These are phyloP conservation scores for Syngnathus typhle DNA, from an alignment of 2,113 vertebrate species.

Conservation along the genomic window DNA sequence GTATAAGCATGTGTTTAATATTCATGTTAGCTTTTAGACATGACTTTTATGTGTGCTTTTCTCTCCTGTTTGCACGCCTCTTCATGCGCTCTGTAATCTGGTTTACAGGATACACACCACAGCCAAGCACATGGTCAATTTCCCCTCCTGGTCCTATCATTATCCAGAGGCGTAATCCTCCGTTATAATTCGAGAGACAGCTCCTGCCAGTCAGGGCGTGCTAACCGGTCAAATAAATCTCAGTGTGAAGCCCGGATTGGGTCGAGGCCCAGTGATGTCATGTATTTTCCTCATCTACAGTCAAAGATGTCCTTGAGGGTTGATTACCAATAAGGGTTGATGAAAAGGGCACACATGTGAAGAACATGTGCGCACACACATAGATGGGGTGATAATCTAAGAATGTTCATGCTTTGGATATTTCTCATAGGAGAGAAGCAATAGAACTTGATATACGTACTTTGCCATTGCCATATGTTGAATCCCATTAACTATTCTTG, in stretches of 20 bases:
- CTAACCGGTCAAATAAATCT: conserved; percentile 71
- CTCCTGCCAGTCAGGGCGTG: conserved; percentile 62
- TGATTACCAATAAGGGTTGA: conserved; percentile 60
- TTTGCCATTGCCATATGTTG: conserved; percentile 14
- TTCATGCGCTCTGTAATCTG: conserved; percentile 58
- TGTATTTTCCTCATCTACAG: conserved; percentile 65
- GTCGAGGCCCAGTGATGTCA: conserved; percentile 52
- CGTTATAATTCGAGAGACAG: conserved; percentile 73
- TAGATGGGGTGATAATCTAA: conserved; percentile 48
- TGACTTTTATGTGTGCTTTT: conserved; percentile 36
- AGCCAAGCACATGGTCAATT: conserved; percentile 56
- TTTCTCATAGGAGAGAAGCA: conserved; percentile 41
- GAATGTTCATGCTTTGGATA: conserved; percentile 61
- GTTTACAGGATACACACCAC: conserved; percentile 52
- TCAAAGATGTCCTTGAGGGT: conserved; percentile 50
- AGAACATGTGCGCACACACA: conserved; percentile 18
- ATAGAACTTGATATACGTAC: conserved; percentile 7
- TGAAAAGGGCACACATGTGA: conserved; percentile 46
- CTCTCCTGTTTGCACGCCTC: conserved; percentile 42
- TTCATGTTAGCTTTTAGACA: conserved; percentile 29
- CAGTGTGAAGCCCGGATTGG: conserved; percentile 51
- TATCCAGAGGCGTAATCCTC: conserved; percentile 59
- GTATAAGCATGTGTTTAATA: conserved; percentile 39
- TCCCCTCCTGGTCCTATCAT: conserved; percentile 50
- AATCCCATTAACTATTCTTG: conserved; percentile 6